Base-by-base conservation (phyloP, 2,888 invertebrate species). In the Halictus ligatus region DNA sequence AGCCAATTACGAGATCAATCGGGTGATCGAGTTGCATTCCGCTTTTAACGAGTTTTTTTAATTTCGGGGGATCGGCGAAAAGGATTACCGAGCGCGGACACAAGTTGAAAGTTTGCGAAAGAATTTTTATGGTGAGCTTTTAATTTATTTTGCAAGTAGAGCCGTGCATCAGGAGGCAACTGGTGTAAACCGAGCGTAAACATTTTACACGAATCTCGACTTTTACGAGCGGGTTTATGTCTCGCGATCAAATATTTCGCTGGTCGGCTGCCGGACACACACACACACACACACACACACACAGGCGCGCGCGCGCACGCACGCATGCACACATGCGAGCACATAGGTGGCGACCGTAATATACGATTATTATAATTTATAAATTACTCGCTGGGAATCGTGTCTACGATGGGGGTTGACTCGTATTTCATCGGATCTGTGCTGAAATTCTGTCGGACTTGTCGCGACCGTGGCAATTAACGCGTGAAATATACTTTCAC, bases 291-390 rank as follows among this genome's bases (percentile, higher is more conserved):
- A 10, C 35, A 13, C n/a, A 10, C 21, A 54, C 2, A 12, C 12
- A 6, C 8, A 12, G 2, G 2, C 12, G 0, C 0, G 1, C 46
- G 12, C 29, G 10, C n/a, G 3, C 21, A 54, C 54, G 21, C 54
- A 54, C 21, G 54, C 2, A 12, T 3, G 8, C 8, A 12, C 12
- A 12, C 46, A 2, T 0, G 2, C 46, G 12, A 12, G 21, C 54
- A 21, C 21, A 21, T 50, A 21, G 54, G 21, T 54, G 54, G 54
- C 54, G 54, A 54, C 40, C 43, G 40, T 84, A 75, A 78, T 64
- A 71, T 84, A 84, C 84, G 84, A 84, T 84, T 84, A 84, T 84
- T 84, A 84, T 84, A 84, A 84, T 84, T 84, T 84, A 84, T 84
- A 84, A 84, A 84, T 84, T 78, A 78, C 84, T 35, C 48, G 67